These are phyloP conservation scores for Tautogolabrus adspersus DNA, from an alignment of 2,113 vertebrate species.

Conservation along the genomic window DNA sequence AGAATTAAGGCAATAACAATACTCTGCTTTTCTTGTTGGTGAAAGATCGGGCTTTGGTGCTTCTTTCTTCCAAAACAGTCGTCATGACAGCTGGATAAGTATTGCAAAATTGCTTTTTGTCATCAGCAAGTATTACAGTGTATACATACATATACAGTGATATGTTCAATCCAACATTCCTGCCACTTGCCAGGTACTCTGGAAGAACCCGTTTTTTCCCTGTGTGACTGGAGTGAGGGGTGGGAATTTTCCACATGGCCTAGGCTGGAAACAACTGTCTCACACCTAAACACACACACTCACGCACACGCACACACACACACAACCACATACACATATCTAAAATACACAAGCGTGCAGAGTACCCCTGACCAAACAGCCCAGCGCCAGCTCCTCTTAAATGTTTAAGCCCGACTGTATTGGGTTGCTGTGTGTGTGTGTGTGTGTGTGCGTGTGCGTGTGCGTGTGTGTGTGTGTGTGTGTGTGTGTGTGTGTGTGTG, in stretches of 20 bases:
- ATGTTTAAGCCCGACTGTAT: slow-evolving; percentile 47
- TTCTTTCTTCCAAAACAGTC: too few species aligned
- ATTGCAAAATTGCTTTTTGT: too few species aligned
- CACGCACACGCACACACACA: slow-evolving; percentile 12
- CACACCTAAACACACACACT: slow-evolving; percentile 22
- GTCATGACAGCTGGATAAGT: too few species aligned
- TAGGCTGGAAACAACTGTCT: slow-evolving; percentile 50
- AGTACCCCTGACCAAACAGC: slow-evolving; percentile 24
- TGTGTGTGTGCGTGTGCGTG: background rate
- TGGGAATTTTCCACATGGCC: slow-evolving; percentile 62
- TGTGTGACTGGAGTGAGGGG: slow-evolving; percentile 33
- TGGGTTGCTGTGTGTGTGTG: slow-evolving; percentile 38
- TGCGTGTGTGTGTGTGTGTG: slow-evolving; percentile 1
- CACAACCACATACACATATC: slow-evolving; percentile 5
- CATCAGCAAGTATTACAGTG: too few species aligned
- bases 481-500: slow-evolving; percentile 22
- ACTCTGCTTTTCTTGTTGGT: too few species aligned
- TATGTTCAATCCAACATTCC: too few species aligned
- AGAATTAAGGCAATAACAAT: too few species aligned
- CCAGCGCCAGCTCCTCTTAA: slow-evolving; percentile 25
- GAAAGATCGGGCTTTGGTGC: too few species aligned
- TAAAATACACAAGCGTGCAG: background rate
- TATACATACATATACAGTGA: too few species aligned
- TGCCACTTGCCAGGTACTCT: too few species aligned
- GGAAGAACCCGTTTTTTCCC: slow-evolving; percentile 1